Conservation (phyloP, 2,888 invertebrate species). For the Eulithis testata region DNA sequence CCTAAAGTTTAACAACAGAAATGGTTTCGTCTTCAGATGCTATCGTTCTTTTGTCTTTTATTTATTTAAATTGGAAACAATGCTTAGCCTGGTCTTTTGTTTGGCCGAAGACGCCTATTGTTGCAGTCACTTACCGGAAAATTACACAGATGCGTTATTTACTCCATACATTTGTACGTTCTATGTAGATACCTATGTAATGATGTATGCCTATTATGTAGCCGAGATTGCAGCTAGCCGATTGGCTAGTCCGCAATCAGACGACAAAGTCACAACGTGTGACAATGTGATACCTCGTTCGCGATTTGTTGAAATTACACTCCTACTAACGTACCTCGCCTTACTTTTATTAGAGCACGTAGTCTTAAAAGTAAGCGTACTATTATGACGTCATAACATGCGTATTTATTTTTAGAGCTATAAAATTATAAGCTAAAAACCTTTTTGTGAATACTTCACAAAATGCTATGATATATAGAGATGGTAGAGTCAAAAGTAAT, state of each 20-base stretch:
- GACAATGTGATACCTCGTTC: conserved; percentile 21
- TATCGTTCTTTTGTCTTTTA: conserved; percentile 60
- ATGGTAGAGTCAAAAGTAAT: too few relatives aligned
- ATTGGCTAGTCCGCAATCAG: conserved; percentile 65
- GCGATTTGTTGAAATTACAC: background rate
- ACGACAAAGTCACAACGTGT: conserved; percentile 66
- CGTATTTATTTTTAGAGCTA: too few relatives aligned
- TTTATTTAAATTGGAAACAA: conserved; percentile 66
- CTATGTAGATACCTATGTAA: conserved; percentile 5
- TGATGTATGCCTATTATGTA: conserved; percentile 48
- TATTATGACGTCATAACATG: too few relatives aligned
- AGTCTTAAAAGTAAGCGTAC: too few relatives aligned
- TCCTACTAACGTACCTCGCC: background rate
- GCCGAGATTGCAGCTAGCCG: conserved; percentile 43
- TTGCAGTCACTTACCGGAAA: conserved; percentile 63
- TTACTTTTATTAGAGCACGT: too few relatives aligned
- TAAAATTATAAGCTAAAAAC: too few relatives aligned
- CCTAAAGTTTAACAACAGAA: conserved; percentile 22
- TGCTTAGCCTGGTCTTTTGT: conserved; percentile 65
- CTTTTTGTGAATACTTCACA: too few relatives aligned
- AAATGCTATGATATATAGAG: too few relatives aligned
- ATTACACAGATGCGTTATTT: conserved; percentile 38
- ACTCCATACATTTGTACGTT: conserved; percentile 28
- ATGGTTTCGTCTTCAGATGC: conserved; percentile 42
- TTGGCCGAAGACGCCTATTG: conserved; percentile 70